Evolutionary conservation across 2,797 vertebrate species (phyloP).

Genomic region (Champsocephalus gunnari): DNA sequence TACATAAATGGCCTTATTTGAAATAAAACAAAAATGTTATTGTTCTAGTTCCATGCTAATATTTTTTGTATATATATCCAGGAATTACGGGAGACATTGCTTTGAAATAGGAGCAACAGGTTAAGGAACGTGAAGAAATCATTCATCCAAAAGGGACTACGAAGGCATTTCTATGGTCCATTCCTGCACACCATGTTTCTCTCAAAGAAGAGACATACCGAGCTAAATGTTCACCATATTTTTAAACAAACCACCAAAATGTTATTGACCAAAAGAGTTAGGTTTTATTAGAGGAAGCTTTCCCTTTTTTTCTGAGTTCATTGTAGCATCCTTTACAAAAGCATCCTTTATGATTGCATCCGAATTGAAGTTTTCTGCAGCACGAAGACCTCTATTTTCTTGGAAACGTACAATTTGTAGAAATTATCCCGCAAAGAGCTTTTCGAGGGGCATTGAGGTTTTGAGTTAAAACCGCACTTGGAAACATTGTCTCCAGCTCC

Average conservation of each 20-base stretch:
- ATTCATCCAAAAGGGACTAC: background rate
- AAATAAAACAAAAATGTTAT: too few relatives aligned
- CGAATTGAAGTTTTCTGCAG: too few relatives aligned
- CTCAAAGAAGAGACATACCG: background rate
- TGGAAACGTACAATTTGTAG: constrained; percentile 13
- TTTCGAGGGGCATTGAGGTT: constrained; percentile 17
- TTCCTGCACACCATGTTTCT: background rate
- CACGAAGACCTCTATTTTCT: background rate
- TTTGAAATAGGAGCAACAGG: background rate
- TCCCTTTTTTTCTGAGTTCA: background rate
- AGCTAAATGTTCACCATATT: background rate
- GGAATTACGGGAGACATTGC: background rate
- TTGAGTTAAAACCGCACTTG: constrained; percentile 28
- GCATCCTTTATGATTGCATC: background rate
- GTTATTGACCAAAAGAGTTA: background rate
- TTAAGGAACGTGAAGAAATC: background rate
- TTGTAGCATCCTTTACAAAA: background rate
- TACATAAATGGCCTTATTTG: background rate
- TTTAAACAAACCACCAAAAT: background rate
- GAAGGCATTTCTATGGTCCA: too few relatives aligned
- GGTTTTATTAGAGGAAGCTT: background rate
- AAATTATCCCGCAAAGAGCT: constrained; percentile 1
- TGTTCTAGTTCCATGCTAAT: background rate
- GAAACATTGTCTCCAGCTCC: constrained; percentile 12
- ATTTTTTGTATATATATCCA: background rate